These are phyloP conservation scores for Grammomys dolichurus DNA, from an alignment of 2,113 vertebrate genomes.

Conservation along the genomic window DNA sequence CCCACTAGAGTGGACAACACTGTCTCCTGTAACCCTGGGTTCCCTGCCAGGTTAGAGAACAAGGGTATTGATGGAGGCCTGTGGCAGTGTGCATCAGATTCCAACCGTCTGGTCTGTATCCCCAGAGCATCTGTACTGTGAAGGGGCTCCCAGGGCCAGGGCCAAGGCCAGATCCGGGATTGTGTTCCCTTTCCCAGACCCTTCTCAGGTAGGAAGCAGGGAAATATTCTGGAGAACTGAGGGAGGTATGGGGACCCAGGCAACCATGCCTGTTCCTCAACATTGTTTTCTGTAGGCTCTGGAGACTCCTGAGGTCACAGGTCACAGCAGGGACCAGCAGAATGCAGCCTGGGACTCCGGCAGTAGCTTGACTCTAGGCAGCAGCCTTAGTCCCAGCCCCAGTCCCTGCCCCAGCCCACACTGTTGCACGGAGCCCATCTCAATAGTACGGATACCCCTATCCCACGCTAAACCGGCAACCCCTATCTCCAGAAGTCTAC, in stretches of 20 bases:
- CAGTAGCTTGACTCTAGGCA: slow-evolving; percentile 70
- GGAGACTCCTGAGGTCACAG: not conserved
- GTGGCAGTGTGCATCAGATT: not conserved
- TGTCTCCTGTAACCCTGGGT: not conserved
- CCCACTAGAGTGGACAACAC: not conserved
- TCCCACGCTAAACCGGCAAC: not conserved
- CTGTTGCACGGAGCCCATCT: not conserved
- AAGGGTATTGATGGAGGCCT: not conserved
- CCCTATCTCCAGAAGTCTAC: not conserved
- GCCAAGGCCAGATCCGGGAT: not conserved
- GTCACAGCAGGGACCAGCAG: not conserved
- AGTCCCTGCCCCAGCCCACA: not conserved
- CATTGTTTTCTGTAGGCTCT: slow-evolving; percentile 10
- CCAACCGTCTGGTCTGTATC: not conserved
- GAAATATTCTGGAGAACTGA: not conserved
- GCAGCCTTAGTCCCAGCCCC: slow-evolving; percentile 5
- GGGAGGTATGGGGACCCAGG: not conserved
- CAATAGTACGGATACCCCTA: slow-evolving; percentile 20
- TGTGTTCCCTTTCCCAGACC: not conserved
- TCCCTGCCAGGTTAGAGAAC: slow-evolving; percentile 47
- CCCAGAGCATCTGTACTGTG: slow-evolving; percentile 32
- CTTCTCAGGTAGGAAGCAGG: slow-evolving; percentile 56
- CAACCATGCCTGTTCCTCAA: not conserved
- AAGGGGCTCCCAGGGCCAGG: slow-evolving; percentile 11
- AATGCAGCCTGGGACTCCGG: not conserved